Evolutionary conservation across 1,140 invertebrate genomes (phyloP).

Genomic region (Semibalanus balanoides): DNA sequence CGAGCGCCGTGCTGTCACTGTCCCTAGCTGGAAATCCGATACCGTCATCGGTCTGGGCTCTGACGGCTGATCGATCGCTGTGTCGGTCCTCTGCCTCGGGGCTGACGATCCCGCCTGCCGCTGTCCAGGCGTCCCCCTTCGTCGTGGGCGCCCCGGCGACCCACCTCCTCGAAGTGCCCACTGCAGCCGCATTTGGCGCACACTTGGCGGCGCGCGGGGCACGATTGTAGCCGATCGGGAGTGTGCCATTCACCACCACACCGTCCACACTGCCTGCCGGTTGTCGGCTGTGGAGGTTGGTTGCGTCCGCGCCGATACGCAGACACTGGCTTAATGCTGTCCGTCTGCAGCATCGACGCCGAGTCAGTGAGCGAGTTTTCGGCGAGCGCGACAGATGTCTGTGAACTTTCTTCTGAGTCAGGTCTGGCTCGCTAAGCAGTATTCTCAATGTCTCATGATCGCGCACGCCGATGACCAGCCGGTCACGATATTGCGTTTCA

Average conservation of each 20-base stretch:
- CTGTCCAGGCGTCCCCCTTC: background rate
- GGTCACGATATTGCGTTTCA: background rate
- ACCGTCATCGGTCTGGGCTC: background rate
- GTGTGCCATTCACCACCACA: background rate
- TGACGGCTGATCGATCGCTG: background rate
- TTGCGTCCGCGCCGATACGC: background rate
- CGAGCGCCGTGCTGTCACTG: too few relatives aligned
- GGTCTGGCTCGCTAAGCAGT: background rate
- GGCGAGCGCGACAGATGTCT: background rate
- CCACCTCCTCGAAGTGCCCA: slow-evolving; percentile 3
- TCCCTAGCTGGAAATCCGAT: background rate
- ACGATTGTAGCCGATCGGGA: background rate
- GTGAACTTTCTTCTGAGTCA: background rate
- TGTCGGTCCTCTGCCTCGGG: background rate
- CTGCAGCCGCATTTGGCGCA: background rate
- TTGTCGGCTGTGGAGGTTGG: too few relatives aligned
- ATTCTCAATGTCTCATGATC: background rate
- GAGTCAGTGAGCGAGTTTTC: background rate
- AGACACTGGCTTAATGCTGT: background rate
- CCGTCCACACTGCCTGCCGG: background rate
- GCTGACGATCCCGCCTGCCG: too few relatives aligned
- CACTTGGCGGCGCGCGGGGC: too few relatives aligned
- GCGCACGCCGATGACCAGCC: background rate
- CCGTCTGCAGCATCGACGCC: too few relatives aligned
- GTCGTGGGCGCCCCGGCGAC: background rate